Evolutionary conservation across 1,140 invertebrate genomes (phyloP).

Genomic region (Nasonia giraulti): DNA sequence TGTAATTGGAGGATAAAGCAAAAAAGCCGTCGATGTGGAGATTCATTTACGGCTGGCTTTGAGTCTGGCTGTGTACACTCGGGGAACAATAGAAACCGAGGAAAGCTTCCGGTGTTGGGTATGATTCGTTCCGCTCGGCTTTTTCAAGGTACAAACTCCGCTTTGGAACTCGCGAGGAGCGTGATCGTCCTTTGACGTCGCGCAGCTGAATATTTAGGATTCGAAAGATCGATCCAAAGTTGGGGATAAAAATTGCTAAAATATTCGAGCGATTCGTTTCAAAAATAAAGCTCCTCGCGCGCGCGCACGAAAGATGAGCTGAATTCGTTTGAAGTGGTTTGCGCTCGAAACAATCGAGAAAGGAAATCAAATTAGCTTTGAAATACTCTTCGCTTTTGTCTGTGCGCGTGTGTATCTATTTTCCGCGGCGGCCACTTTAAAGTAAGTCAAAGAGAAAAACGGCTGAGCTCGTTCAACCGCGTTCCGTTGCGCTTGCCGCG

Average conservation of each 20-base stretch:
- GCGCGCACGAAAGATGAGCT: too few relatives aligned
- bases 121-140: too few relatives aligned
- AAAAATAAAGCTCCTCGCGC: background rate
- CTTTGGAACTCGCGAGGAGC: too few relatives aligned
- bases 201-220: too few relatives aligned
- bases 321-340: background rate
- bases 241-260: too few relatives aligned
- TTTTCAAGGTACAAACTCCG: too few relatives aligned
- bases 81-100: too few relatives aligned
- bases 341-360: background rate
- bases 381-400: background rate
- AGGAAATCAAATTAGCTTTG: slow-evolving; percentile 4
- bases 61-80: background rate
- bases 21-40: background rate
- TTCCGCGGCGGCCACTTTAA: background rate
- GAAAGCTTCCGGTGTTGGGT: too few relatives aligned
- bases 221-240: too few relatives aligned
- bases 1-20: background rate
- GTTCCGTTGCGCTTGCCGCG: too few relatives aligned
- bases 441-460: slow-evolving; percentile 1
- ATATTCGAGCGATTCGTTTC: too few relatives aligned
- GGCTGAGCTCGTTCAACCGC: background rate
- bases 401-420: background rate
- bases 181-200: too few relatives aligned
- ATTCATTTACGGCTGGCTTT: background rate